Evolutionary conservation across 1,140 invertebrate species (phyloP).

Genomic region (Vanessa tameamea): DNA sequence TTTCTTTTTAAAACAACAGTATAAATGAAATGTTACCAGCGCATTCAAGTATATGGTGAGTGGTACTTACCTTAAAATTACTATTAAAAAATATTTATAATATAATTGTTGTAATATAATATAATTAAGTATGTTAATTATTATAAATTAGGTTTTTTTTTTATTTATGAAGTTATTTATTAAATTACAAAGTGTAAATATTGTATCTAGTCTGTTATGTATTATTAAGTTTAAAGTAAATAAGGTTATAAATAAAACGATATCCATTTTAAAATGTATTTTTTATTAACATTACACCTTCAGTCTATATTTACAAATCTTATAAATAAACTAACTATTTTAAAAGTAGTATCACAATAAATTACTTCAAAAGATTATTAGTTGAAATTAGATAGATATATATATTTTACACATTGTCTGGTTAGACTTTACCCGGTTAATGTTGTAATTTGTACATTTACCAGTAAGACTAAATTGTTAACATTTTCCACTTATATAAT

Average conservation of each 20-base stretch:
- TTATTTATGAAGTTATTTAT: no score
- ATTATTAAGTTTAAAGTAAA: background rate
- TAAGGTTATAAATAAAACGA: slow-evolving; percentile 20
- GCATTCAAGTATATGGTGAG: no score
- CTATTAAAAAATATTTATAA: no score
- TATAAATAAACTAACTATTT: slow-evolving; percentile 37
- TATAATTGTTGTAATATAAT: no score
- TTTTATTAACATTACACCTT: slow-evolving; percentile 44
- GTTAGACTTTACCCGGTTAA: background rate
- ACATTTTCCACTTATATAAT: background rate
- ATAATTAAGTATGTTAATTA: no score
- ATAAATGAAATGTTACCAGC: no score
- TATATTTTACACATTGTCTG: background rate
- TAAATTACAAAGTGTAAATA: slow-evolving; percentile 42
- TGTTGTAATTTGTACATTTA: background rate
- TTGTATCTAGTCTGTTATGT: slow-evolving; percentile 34
- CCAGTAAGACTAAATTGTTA: background rate
- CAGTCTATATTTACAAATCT: slow-evolving; percentile 54
- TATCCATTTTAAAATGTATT: background rate
- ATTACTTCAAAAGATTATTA: background rate
- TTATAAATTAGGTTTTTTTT: no score
- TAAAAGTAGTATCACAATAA: slow-evolving; percentile 56
- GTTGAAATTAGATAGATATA: background rate
- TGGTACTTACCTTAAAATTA: no score
- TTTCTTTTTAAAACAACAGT: no score